Conservation (phyloP, 2,797 vertebrate genomes). For the Neosilurus hyrtlii region DNA sequence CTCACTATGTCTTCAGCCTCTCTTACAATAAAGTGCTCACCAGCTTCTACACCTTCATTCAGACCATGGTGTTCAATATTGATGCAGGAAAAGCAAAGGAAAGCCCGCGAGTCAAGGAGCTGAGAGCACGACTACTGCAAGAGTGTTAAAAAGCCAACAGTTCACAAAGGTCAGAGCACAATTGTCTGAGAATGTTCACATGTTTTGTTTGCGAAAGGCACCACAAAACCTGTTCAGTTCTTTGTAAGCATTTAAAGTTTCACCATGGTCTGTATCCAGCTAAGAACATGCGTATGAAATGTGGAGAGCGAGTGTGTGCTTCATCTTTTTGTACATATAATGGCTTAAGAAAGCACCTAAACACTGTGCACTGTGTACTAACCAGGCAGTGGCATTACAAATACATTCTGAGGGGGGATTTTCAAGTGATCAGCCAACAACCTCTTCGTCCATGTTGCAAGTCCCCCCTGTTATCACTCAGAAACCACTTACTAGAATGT, state of each 20-base stretch:
- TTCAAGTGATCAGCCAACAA: background rate
- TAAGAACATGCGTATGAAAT: slow-evolving; percentile 11
- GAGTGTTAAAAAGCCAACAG: too few species aligned
- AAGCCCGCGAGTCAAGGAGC: slow-evolving; percentile 44
- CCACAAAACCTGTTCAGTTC: background rate
- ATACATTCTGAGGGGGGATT: background rate
- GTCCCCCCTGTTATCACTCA: too few species aligned
- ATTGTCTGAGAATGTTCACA: too few species aligned
- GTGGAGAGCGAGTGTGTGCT: slow-evolving; percentile 24
- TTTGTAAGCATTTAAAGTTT: slow-evolving; percentile 40
- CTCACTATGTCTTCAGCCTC: slow-evolving; percentile 6
- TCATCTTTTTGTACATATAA: slow-evolving; percentile 29
- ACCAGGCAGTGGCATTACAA: background rate
- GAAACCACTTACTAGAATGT: background rate
- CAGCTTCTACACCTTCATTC: slow-evolving; percentile 34
- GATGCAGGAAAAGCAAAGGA: slow-evolving; percentile 39
- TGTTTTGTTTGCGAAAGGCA: background rate
- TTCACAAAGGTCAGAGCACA: too few species aligned
- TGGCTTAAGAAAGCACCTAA: slow-evolving; percentile 40
- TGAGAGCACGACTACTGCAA: too few species aligned
- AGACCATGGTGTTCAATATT: slow-evolving; percentile 36
- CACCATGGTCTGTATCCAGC: slow-evolving; percentile 36
- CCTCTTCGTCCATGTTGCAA: too few species aligned
- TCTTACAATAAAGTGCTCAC: slow-evolving; percentile 27
- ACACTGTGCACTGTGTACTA: background rate